These are phyloP conservation scores for Notarius quadriscutis DNA, from an alignment of 2,113 vertebrate species.

Conservation along the genomic window DNA sequence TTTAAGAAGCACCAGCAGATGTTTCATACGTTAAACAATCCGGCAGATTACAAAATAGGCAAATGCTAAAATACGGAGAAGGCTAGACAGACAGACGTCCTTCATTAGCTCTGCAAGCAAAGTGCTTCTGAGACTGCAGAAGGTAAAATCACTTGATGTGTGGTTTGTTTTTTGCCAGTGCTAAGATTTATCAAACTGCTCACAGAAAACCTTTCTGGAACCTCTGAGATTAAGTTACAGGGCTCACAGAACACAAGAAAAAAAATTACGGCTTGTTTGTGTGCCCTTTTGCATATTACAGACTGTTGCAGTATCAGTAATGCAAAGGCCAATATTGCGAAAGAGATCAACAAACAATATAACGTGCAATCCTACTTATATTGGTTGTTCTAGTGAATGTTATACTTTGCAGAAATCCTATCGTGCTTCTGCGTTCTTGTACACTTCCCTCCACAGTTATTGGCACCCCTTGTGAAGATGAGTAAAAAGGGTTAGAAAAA, in stretches of 20 bases:
- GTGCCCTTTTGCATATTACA: constrained; percentile 11
- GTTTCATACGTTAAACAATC: background rate
- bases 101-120: background rate
- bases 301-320: background rate
- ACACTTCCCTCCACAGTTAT: too few relatives aligned
- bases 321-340: background rate
- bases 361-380: background rate
- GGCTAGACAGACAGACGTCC: background rate
- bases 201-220: background rate
- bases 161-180: background rate
- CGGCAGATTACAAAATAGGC: background rate
- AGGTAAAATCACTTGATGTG: background rate
- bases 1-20: background rate
- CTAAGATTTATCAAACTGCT: constrained; percentile 11
- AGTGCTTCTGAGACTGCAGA: background rate
- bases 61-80: background rate
- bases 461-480: too few relatives aligned
- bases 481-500: too few relatives aligned
- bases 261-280: constrained; percentile 3
- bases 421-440: background rate
- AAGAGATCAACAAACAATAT: background rate
- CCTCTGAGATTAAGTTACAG: background rate
- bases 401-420: background rate
- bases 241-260: background rate
- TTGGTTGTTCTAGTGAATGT: background rate